Conservation (phyloP, 1,140 invertebrate genomes). For the Drosophila truncata region DNA sequence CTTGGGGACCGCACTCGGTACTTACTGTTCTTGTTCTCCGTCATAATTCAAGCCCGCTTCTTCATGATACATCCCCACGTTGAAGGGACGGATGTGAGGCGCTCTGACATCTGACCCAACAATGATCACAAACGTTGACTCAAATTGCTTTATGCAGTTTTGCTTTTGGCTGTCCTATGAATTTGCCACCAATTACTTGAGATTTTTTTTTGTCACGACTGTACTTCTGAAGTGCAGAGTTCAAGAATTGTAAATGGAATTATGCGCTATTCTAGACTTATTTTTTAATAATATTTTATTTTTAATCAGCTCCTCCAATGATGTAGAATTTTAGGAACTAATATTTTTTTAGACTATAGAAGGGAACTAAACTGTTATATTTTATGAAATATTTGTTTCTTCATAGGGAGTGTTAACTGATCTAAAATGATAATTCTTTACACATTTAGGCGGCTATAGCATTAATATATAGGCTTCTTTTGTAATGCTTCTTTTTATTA, state of each 20-base stretch:
- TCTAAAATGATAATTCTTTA: too few relatives aligned
- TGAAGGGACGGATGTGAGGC: slow-evolving; percentile 58
- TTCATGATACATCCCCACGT: slow-evolving; percentile 40
- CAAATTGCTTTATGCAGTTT: slow-evolving; percentile 44
- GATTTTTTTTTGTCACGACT: slow-evolving; percentile 35
- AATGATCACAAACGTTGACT: slow-evolving; percentile 34
- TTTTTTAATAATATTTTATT: too few relatives aligned
- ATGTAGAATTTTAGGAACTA: too few relatives aligned
- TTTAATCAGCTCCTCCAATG: too few relatives aligned
- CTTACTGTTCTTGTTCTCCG: slow-evolving; percentile 37
- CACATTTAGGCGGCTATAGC: too few relatives aligned
- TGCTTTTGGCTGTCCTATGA: slow-evolving; percentile 39
- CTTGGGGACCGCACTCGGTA: slow-evolving; percentile 57
- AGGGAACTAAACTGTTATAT: too few relatives aligned
- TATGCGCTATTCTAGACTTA: not conserved
- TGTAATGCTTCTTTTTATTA: too few relatives aligned
- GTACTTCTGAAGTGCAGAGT: slow-evolving; percentile 9
- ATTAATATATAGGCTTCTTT: too few relatives aligned
- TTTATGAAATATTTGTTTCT: too few relatives aligned
- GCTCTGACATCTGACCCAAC: slow-evolving; percentile 70
- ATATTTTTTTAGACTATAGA: too few relatives aligned
- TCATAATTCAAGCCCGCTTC: slow-evolving; percentile 29
- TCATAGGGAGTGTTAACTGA: too few relatives aligned
- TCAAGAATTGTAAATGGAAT: slow-evolving; percentile 7
- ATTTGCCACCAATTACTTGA: slow-evolving; percentile 48